Base-by-base conservation (phyloP, 2,113 vertebrate genomes). In the Pelusios castaneus region DNA sequence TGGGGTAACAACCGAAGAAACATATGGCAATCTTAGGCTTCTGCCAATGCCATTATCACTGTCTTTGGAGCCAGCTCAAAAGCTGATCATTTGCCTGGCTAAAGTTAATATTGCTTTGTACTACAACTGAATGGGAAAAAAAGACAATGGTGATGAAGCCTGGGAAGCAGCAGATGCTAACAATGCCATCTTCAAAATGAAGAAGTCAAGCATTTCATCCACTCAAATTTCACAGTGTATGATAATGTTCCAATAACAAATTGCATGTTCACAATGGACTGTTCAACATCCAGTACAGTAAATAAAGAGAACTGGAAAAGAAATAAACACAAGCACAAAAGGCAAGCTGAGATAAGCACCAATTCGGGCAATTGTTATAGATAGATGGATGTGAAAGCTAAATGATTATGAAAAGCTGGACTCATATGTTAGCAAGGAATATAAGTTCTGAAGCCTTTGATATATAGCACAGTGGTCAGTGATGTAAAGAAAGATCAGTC, bases 251-350 rank as follows among this genome's bases (percentile, higher is more conserved):
- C 93, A 54, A 47, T 80, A 83, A 96, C 92, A 5, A 93, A 94
- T 73, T 85, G 94, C 80, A 96, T 96, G 94, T 84, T 97, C 97
- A 96, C 96, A 96, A 97, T 96, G 96, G 97, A 96, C 97, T 97
- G 93, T 94, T 96, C 94, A 47, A 95, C 97, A 97, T 97, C 96
- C 95, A 95, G 88, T 87, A 95, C 89, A 93, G 93, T 92, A 96
- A 97, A 97, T 97, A 97, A 96, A 96, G 94, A 98, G 97, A 98
- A 96, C 97, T 70, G 29, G 88, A 91, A 98, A 97, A 97, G 97
- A 97, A 96, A 97, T 95, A 98, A 97, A 98, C 94, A 97, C 85
- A 97, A 98, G 97, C 97, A 98, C 97, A 98, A 93, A 89, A 97
- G 98, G 97, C 97, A 98, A 98, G 97, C 97, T 25, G 92, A 96